Evolutionary conservation across 2,888 invertebrate species (phyloP).

Genomic region (Sminthurinus aureus): DNA sequence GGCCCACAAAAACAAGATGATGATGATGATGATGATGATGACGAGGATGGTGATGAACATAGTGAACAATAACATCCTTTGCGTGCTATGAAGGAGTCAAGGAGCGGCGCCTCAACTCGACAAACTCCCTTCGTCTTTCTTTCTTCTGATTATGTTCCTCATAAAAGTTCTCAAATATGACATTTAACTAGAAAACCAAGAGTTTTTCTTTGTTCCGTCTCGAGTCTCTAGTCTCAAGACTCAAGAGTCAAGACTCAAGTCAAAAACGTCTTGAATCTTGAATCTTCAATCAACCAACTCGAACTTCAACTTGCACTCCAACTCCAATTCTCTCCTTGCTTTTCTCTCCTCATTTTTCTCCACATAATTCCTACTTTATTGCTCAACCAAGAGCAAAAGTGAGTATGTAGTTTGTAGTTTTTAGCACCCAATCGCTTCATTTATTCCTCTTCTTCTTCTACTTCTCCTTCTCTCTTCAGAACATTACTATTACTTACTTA

Average conservation of each 20-base stretch:
- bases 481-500: background rate
- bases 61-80: constrained; percentile 23
- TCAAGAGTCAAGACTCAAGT: too few relatives aligned
- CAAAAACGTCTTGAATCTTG: constrained; percentile 14
- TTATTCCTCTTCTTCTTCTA: background rate
- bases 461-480: constrained; percentile 10
- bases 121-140: constrained; percentile 40
- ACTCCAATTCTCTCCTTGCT: background rate
- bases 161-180: constrained; percentile 55
- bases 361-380: background rate
- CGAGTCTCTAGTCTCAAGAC: too few relatives aligned
- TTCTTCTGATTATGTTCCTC: constrained; percentile 47
- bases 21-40: background rate
- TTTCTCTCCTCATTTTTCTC: constrained; percentile 3
- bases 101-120: constrained; percentile 43
- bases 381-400: too few relatives aligned
- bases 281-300: constrained; percentile 19
- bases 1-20: constrained; percentile 37
- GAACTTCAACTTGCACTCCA: too few relatives aligned
- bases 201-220: constrained; percentile 39
- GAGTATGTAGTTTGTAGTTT: constrained; percentile 26
- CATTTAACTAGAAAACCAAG: constrained; percentile 46
- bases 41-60: background rate
- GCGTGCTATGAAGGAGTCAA: constrained; percentile 38
- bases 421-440: constrained; percentile 38